Conservation (phyloP, 2,113 vertebrate species). For the Strix uralensis region DNA sequence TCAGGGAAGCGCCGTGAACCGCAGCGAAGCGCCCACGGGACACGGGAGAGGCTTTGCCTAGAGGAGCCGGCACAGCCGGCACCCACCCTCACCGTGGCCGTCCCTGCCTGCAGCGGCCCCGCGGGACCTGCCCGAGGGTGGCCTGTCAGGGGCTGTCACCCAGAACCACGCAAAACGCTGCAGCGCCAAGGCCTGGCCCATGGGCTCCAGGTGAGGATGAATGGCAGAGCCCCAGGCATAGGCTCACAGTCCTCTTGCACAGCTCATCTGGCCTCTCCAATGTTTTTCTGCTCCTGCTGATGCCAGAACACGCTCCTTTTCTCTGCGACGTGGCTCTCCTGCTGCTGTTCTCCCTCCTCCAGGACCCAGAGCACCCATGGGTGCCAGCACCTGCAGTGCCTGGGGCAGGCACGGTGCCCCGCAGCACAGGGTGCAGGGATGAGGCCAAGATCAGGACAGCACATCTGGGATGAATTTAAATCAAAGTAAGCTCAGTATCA, state of each 20-base stretch:
- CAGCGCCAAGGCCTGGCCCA: fast-evolving
- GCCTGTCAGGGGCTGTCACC: background rate
- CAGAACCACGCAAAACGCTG: fast-evolving
- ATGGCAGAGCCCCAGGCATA: fast-evolving
- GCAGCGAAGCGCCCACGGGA: too few species aligned
- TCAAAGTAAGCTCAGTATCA: background rate
- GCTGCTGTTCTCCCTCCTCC: background rate
- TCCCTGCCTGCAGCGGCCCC: too few species aligned
- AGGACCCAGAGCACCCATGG: background rate
- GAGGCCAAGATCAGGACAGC: background rate
- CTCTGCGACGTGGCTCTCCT: background rate
- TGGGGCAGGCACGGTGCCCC: too few species aligned
- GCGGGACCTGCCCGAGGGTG: too few species aligned
- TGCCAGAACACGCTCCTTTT: background rate
- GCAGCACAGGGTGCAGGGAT: too few species aligned
- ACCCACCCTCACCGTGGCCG: fast-evolving
- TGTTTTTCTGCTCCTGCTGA: background rate
- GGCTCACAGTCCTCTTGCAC: background rate
- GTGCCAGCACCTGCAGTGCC: too few species aligned
- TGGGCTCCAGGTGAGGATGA: fast-evolving
- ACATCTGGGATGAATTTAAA: background rate
- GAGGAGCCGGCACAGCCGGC: fast-evolving
- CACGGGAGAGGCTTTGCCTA: too few species aligned
- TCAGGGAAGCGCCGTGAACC: background rate
- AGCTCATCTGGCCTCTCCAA: fast-evolving